Evolutionary conservation across 2,888 invertebrate genomes (phyloP), one percentile per base, ranked within the genome.

Genomic region (Rapana venosa): DNA sequence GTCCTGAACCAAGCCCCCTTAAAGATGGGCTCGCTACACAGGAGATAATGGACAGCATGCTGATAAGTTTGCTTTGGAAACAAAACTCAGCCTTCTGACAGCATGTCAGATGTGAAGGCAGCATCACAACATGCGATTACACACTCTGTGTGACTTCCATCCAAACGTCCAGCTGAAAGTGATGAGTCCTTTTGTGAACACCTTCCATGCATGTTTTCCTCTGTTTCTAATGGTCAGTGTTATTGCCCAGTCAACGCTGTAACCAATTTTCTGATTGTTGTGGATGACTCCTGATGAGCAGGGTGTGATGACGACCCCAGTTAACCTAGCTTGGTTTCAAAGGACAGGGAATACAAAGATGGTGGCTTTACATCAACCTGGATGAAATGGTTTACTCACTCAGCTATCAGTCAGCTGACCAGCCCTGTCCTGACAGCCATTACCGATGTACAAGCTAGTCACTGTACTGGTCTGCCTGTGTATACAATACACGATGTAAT

Each of bases 171-270:
- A 58, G 84, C 58, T 58, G 20, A 36, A 8, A 58, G 58, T 11
- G 84, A 85, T 17, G 84, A 85, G 58, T 85, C 84, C 6, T 85
- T 85, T 30, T 85, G 84, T 30, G 30, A 47, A 47, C 26, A 83
- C 4, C 36, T 22, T 6, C 5, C 47, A 5, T 47, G 47, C 11
- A 26, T 26, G 81, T 22, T 26, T 83, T 47, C 22, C 81, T 8
- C 4, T 83, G 81, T 36, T 22, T 22, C 36, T 4, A 83, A 47
- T 26, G 35, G 26, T 30, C 81, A 83, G 81, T 83, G 47, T 83
- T 83, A 83, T 47, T 47, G 26, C 22, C 6, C 81, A 83, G 36
- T 26, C 81, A 83, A 22, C 81, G 26, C 20, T 83, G 81, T 47
- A 83, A 83, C 22, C 47, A 47, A 26, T 26, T 26, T 36, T 36